Evolutionary conservation across 2,888 invertebrate genomes (phyloP), one percentile per base, ranked within the genome.

Genomic region (Hipparchia sbordonii): DNA sequence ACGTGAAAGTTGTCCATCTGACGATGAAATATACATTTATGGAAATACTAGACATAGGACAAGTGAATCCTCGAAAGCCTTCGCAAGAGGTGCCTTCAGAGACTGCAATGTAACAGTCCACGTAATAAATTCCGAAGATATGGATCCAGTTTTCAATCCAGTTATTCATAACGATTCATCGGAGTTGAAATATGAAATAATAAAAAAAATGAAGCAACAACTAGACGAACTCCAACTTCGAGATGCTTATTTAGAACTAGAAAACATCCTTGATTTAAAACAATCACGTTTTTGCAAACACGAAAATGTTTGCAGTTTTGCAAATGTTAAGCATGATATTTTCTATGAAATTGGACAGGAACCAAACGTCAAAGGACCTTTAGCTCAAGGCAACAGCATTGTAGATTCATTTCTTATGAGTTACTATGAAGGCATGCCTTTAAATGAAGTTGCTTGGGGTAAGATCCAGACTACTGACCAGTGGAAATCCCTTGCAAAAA

Each of bases 361-460:
- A 69, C 89, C 89, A 0, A 78, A 90, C 65, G 56, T 91, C 0
- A 71, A 70, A 2, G 92, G 92, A 0, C 87, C 89, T 0, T 77
- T 92, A 5, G 76, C 60, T 10, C 81, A 87, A 0, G 85, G 83
- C 0, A 89, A 85, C 74, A 71, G 78, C 0, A 78, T 89, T 6
- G 82, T 87, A 0, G 92, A 93, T 77, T 75, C 84, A 0, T 90
- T 91, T 73, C 61, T 91, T 10, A 92, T 92, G 92, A 83, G 86
- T 56, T 90, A 85, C 60, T 93, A 90, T 45, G 88, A 91, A 77
- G 91, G 90, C 0, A 79, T 80, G 70, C 81, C 85, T 0, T 13
- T 79, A 5, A 76, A 86, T 57, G 81, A 88, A 0, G 83, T 92
- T 0, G 92, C 86, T 0, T 91, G 92, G 91, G 91, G 90, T 0